Conservation (phyloP, 2,888 invertebrate genomes). For the Chrysolina americana region DNA sequence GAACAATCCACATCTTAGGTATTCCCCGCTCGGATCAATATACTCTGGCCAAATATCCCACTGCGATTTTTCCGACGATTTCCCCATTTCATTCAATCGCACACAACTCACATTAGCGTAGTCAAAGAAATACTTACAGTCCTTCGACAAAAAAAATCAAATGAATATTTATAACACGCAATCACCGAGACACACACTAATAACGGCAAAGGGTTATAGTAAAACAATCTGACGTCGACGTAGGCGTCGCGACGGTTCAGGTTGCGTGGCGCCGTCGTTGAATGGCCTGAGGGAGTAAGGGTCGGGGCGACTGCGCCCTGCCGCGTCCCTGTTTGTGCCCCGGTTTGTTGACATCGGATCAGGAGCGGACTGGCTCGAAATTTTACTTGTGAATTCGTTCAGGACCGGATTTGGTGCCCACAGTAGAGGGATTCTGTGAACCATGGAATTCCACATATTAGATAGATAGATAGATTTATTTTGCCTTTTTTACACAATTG, state of each 20-base stretch:
- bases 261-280: constrained; percentile 24
- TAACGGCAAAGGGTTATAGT: constrained; percentile 20
- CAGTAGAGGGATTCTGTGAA: too few species aligned
- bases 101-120: background rate
- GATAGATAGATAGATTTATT: too few species aligned
- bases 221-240: background rate
- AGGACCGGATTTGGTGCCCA: too few species aligned
- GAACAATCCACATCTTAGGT: background rate
- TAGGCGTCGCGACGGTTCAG: constrained; percentile 18
- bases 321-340: background rate
- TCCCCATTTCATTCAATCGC: background rate
- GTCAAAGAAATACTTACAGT: constrained; percentile 3
- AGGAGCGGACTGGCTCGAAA: background rate
- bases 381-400: too few species aligned
- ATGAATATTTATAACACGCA: constrained; percentile 23
- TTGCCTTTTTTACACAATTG: too few species aligned
- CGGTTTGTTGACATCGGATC: constrained; percentile 21
- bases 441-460: too few species aligned
- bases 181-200: constrained; percentile 17
- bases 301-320: constrained; percentile 23
- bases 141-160: constrained; percentile 8
- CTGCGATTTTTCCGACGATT: background rate
- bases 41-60: background rate
- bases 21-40: constrained; percentile 11
- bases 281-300: constrained; percentile 26